Evolutionary conservation across 2,113 vertebrate genomes (phyloP).

Genomic region (Gorsachius goisagi): DNA sequence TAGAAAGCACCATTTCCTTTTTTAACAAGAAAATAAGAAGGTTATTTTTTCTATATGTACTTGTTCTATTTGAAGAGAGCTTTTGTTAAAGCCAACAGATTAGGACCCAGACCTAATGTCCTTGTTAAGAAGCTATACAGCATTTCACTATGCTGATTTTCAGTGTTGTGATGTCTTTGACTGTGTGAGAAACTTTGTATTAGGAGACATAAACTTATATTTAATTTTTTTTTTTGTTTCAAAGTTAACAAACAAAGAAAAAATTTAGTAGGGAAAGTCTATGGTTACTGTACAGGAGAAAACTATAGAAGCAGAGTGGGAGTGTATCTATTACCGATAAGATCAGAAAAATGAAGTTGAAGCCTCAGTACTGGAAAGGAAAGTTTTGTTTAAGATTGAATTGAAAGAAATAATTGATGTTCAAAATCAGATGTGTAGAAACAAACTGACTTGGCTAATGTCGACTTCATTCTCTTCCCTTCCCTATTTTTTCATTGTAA

Average conservation of each 20-base stretch:
- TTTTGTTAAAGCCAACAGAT: slow-evolving; percentile 62
- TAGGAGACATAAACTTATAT: slow-evolving; percentile 29
- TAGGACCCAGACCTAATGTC: slow-evolving; percentile 4
- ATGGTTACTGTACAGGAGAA: slow-evolving; percentile 27
- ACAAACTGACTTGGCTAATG: slow-evolving; percentile 48
- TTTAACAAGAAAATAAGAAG: slow-evolving; percentile 57
- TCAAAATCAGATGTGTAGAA: slow-evolving; percentile 40
- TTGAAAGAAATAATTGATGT: slow-evolving; percentile 35
- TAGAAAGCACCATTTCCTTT: slow-evolving; percentile 56
- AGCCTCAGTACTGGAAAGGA: neutral
- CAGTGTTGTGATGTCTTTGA: slow-evolving; percentile 59
- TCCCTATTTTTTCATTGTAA: slow-evolving; percentile 79
- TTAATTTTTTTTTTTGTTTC: slow-evolving; percentile 42
- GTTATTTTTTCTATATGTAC: slow-evolving; percentile 67
- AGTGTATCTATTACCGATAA: slow-evolving; percentile 10
- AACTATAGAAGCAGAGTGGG: slow-evolving; percentile 10
- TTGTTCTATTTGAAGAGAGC: slow-evolving; percentile 50
- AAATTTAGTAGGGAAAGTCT: slow-evolving; percentile 36
- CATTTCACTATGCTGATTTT: slow-evolving; percentile 61
- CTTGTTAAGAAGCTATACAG: slow-evolving; percentile 35
- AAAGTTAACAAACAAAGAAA: slow-evolving; percentile 49
- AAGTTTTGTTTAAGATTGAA: neutral
- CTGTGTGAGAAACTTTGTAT: slow-evolving; percentile 47
- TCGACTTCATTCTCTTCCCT: slow-evolving; percentile 60
- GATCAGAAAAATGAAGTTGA: neutral